Conservation (phyloP, 2,888 invertebrate species). For the Pollenia amentaria region DNA sequence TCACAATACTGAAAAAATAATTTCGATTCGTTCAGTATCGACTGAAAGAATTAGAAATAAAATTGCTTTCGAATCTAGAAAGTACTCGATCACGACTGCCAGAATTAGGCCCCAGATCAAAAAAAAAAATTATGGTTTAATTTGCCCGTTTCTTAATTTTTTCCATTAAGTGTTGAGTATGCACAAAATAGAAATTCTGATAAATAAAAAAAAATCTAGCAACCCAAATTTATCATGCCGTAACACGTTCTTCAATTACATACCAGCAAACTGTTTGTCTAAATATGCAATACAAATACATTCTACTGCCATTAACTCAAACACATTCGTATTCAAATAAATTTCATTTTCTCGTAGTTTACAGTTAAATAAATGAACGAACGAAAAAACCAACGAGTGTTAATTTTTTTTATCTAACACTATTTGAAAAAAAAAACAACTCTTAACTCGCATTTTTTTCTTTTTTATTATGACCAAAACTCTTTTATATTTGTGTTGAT, state of each 20-base stretch:
- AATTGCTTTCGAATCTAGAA: no score
- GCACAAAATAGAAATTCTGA: not conserved
- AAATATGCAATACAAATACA: slow-evolving; percentile 8
- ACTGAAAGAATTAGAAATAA: no score
- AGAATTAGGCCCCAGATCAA: no score
- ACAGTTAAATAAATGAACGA: slow-evolving; percentile 46
- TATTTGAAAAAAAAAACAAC: not conserved
- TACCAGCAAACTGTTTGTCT: no score
- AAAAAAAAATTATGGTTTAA: no score
- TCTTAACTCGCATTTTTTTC: not conserved
- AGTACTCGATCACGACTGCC: no score
- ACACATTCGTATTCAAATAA: slow-evolving; percentile 39
- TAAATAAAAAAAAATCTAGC: slow-evolving; percentile 5
- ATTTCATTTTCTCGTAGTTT: slow-evolving; percentile 28
- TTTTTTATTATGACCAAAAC: slow-evolving; percentile 27
- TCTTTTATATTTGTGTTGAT: slow-evolving; percentile 5
- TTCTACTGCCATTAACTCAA: slow-evolving; percentile 33
- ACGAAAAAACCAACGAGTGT: slow-evolving; percentile 8
- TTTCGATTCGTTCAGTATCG: no score
- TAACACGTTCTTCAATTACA: not conserved
- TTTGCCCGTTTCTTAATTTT: not conserved
- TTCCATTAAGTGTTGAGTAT: slow-evolving; percentile 22
- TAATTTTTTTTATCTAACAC: not conserved
- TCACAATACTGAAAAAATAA: no score
- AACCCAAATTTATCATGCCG: slow-evolving; percentile 34